phyloP scores from a whole-genome alignment of 2,113 vertebrate species.

The Aplodontia rufa region DNA sequence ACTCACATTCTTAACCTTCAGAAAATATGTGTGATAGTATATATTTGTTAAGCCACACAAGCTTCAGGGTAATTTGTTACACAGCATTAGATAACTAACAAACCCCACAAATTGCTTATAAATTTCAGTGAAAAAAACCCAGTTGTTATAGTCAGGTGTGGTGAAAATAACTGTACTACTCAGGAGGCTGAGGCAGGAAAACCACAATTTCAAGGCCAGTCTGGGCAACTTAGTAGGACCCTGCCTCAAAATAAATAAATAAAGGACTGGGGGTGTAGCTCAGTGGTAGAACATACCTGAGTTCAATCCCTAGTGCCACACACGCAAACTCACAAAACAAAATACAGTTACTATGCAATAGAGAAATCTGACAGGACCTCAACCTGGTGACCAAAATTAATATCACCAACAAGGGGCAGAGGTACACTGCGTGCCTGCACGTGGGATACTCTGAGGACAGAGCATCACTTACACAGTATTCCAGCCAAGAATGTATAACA shows the following conservation, averaged over 20 bases:
- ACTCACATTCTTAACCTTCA: not conserved
- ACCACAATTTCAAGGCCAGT: not conserved
- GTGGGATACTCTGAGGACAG: not conserved
- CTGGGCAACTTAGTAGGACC: not conserved
- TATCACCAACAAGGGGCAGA: not conserved
- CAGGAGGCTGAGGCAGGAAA: no score
- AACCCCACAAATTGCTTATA: not conserved
- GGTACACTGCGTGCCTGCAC: not conserved
- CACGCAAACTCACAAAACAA: not conserved
- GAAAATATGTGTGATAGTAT: not conserved
- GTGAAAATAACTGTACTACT: no score
- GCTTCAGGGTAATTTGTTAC: not conserved
- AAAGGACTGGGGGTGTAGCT: no score
- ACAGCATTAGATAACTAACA: not conserved
- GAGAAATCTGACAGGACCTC: constrained; percentile 19
- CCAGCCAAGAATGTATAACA: constrained; percentile 10
- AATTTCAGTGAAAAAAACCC: not conserved
- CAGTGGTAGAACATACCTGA: not conserved
- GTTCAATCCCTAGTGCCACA: not conserved
- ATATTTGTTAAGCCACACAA: constrained; percentile 26
- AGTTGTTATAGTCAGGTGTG: no score
- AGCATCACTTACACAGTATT: not conserved
- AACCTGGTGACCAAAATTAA: not conserved
- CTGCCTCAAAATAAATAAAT: not conserved
- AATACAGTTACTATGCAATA: not conserved